These are phyloP conservation scores for Taxidea taxus DNA, from an alignment of 2,113 vertebrate genomes.

Conservation along the genomic window DNA sequence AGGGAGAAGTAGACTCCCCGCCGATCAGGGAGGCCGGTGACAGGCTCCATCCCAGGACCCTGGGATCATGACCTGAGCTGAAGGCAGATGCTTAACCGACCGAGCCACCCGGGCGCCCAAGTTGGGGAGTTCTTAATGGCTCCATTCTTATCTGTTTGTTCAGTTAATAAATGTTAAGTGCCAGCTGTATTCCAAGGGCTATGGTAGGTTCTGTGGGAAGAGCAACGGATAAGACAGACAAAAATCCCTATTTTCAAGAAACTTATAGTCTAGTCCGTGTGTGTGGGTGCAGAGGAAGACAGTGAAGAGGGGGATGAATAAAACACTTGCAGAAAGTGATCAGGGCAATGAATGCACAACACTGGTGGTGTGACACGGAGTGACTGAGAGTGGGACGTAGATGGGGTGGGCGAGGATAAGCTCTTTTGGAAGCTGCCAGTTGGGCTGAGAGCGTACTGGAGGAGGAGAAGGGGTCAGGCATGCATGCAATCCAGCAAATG, in stretches of 20 bases:
- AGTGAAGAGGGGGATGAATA: background rate
- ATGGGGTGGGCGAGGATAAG: background rate
- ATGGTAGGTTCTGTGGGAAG: background rate
- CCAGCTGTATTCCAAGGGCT: background rate
- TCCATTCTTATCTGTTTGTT: background rate
- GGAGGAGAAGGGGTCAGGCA: background rate
- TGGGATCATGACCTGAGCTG: background rate
- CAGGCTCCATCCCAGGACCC: background rate
- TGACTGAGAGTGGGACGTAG: background rate
- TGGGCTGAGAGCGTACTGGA: background rate
- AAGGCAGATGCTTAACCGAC: background rate
- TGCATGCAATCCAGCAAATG: accelerated
- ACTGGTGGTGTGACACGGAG: background rate
- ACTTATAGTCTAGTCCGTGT: background rate
- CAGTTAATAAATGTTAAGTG: background rate
- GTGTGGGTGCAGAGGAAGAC: background rate
- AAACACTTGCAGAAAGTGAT: background rate
- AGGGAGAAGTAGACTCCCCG: background rate
- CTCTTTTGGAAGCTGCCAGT: background rate
- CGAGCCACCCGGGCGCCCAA: background rate
- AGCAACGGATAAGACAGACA: background rate
- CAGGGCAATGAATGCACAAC: background rate
- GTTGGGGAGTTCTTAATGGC: background rate
- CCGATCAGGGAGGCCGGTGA: background rate
- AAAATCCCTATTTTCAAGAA: background rate